Conservation (phyloP, 2,888 invertebrate species). For the Urechis unicinctus region DNA sequence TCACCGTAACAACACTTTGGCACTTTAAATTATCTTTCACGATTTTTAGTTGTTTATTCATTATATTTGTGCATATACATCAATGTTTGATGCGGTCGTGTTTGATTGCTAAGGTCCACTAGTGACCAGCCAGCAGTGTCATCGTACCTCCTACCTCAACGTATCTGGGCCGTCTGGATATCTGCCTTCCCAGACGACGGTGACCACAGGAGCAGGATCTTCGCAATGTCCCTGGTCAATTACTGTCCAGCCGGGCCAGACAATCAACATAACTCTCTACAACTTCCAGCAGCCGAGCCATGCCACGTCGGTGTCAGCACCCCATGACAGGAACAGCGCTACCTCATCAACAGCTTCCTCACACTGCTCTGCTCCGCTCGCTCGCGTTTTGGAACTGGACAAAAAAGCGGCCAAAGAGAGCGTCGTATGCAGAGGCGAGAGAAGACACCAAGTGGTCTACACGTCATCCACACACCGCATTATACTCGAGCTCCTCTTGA, state of each 20-base stretch:
- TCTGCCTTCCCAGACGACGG: not conserved
- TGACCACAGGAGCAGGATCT: not conserved
- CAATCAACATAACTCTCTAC: conserved; percentile 4
- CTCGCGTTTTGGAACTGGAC: not conserved
- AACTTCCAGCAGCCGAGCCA: conserved; percentile 2
- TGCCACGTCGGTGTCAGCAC: no score
- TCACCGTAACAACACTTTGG: no score
- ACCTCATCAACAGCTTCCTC: not conserved
- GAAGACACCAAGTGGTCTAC: conserved; percentile 1
- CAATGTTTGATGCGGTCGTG: no score
- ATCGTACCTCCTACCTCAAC: not conserved
- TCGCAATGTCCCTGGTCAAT: conserved; percentile 1
- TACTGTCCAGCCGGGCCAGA: conserved; percentile 2
- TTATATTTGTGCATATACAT: not conserved
- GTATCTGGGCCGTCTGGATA: not conserved
- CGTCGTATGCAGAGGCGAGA: conserved; percentile 3
- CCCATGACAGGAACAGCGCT: not conserved
- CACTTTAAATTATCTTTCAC: no score
- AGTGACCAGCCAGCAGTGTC: not conserved
- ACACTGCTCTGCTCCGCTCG: not conserved
- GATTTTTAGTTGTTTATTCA: no score
- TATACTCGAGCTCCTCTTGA: not conserved
- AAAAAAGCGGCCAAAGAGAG: not conserved
- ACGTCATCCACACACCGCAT: conserved; percentile 4
- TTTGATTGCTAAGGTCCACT: no score